Conservation (phyloP, 2,113 vertebrate species). For the Sylvietta virens region DNA sequence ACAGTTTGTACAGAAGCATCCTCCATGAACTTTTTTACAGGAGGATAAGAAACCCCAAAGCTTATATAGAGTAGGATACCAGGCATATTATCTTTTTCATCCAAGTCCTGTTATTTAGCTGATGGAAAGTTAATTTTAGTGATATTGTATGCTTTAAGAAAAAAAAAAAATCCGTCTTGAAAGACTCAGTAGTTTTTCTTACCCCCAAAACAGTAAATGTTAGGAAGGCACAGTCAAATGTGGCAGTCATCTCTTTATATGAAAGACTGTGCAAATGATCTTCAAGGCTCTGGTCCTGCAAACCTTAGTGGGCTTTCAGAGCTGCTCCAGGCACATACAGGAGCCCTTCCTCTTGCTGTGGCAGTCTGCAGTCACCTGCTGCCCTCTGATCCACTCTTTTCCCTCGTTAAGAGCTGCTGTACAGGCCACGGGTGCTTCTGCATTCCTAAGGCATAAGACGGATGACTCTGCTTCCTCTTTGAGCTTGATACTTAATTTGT, state of each 20-base stretch:
- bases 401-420: neutral
- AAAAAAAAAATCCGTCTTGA: neutral
- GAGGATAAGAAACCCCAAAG: neutral
- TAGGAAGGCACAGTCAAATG: neutral
- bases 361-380: neutral
- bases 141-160: neutral
- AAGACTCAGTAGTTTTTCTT: neutral
- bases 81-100: neutral
- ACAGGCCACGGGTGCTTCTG: neutral
- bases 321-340: fast-evolving
- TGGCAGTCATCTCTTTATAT: neutral
- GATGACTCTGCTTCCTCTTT: neutral
- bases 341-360: neutral
- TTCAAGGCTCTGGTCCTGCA: neutral
- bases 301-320: neutral
- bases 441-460: neutral
- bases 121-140: neutral
- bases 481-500: neutral
- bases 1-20: neutral
- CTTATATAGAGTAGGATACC: neutral
- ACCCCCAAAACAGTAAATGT: neutral
- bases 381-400: neutral
- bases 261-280: neutral
- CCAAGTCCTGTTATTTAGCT: neutral
- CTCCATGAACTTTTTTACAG: neutral